Evolutionary conservation across 2,113 vertebrate genomes (phyloP).

Genomic region (Sebastes schlegelii): DNA sequence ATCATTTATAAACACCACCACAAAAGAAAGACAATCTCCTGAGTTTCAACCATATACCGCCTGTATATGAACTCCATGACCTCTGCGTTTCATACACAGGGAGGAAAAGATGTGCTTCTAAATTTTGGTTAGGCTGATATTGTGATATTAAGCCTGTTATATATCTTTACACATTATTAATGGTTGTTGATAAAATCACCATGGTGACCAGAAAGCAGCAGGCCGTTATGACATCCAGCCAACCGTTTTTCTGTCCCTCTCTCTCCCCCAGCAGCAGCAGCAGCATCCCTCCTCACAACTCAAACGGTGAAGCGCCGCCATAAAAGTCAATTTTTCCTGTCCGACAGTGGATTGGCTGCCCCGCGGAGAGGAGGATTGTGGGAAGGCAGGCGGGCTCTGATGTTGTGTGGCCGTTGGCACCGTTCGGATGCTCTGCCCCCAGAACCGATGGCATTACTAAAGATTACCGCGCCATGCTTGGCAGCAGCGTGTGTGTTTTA

Average conservation of each 20-base stretch:
- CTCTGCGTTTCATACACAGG: neutral
- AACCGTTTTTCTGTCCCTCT: constrained; percentile 15
- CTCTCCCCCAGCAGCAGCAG: neutral
- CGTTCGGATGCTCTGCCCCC: constrained; percentile 61
- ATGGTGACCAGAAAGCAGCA: constrained; percentile 46
- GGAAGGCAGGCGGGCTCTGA: constrained; percentile 69
- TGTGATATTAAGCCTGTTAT: no score
- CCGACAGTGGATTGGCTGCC: constrained; percentile 52
- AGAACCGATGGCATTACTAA: constrained; percentile 72
- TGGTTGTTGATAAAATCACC: constrained; percentile 57
- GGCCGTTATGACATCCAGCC: constrained; percentile 28
- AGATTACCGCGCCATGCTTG: constrained; percentile 69
- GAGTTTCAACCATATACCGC: neutral
- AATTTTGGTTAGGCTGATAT: no score
- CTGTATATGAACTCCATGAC: neutral
- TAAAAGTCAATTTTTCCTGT: constrained; percentile 61
- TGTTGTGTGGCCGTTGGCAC: constrained; percentile 75
- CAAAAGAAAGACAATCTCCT: no score
- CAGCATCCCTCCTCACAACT: constrained; percentile 33
- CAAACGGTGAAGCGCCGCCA: constrained; percentile 37
- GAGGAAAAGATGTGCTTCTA: no score
- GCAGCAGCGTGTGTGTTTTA: constrained; percentile 51
- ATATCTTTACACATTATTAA: constrained; percentile 47
- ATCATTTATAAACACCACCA: no score
- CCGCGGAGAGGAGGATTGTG: constrained; percentile 68